Evolutionary conservation across 2,113 vertebrate genomes (phyloP), one percentile per base, ranked within the genome.

Genomic region (Cinclus mexicanus): DNA sequence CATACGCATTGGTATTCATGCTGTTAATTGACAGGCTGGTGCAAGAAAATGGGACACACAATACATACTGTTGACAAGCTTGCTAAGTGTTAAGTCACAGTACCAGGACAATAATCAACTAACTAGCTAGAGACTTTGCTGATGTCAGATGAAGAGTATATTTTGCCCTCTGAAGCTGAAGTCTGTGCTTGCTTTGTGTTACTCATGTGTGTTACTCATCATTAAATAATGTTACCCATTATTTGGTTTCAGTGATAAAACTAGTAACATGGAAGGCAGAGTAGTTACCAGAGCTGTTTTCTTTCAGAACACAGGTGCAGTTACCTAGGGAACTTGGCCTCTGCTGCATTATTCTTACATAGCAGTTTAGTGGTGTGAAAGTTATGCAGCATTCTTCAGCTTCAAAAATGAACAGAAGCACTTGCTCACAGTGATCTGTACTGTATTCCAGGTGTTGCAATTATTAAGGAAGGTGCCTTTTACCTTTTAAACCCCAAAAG

Each of bases 341-440:
- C 37, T 31, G 15, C 76, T 68, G 3, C 0, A 0, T 35, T 33
- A 6, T 35, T 81, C 42, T 75, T 44, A 39, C 0, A 0, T 29
- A 20, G 47, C 49, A 31, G 39, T 22, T 23, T 25, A 12, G 14
- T 75, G 13, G 13, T 44, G 12, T 53, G 35, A 77, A 10, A 64
- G 41, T 59, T 68, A 6, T 0, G 12, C 44, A 42, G 49, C 9
- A 0, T 80, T 83, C 25, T 49, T 74, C 57, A 61, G 37, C 53
- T 70, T 90, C 39, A 69, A 19, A 90, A 70, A 21, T 47, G 7
- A 85, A 28, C 7, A 41, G 26, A 11, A 59, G 44, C 49, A 44
- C 10, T n/a, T 63, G 37, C 15, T 63, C 37, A 37, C 33, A 55
- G 61, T 52, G 67, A 28, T 72, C 37, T 37, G 17, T 56, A 5